These are phyloP conservation scores for Dinoponera quadriceps DNA, from an alignment of 1,140 invertebrate genomes.

Conservation along the genomic window DNA sequence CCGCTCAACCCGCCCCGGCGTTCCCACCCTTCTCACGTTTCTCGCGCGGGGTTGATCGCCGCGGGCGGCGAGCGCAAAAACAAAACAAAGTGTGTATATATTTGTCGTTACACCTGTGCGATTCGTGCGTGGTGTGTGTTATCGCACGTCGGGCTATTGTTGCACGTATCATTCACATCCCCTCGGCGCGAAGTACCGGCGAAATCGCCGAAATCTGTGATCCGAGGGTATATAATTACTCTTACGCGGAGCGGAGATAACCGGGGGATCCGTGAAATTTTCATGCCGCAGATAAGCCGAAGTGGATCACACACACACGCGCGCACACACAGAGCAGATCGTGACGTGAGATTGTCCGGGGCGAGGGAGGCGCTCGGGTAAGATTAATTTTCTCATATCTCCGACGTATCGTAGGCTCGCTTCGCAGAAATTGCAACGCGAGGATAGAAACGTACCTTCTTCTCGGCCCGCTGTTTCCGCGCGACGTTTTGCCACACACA, in stretches of 20 bases:
- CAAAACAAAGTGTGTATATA: no score
- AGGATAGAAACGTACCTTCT: not conserved
- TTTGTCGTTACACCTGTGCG: no score
- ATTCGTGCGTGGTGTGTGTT: no score
- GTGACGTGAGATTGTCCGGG: constrained; percentile 45
- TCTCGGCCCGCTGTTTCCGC: not conserved
- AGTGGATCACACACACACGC: constrained; percentile 35
- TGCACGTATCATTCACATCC: no score
- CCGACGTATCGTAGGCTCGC: constrained; percentile 8
- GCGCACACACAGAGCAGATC: constrained; percentile 4
- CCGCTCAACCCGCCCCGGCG: no score
- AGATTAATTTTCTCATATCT: constrained; percentile 50
- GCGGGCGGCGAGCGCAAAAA: not conserved
- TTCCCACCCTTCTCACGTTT: no score
- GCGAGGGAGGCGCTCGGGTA: constrained; percentile 21
- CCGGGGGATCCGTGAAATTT: constrained; percentile 40
- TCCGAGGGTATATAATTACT: constrained; percentile 38
- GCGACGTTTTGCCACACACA: not conserved
- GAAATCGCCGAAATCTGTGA: not conserved
- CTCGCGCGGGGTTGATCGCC: not conserved
- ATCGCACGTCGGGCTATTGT: no score
- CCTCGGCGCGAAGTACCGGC: not conserved
- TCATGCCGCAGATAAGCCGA: constrained; percentile 36
- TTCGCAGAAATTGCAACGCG: constrained; percentile 20
- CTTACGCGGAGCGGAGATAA: constrained; percentile 26